Evolutionary conservation across 2,797 vertebrate species (phyloP), one percentile per base, ranked within the genome.

Genomic region (Vespertilio murinus): DNA sequence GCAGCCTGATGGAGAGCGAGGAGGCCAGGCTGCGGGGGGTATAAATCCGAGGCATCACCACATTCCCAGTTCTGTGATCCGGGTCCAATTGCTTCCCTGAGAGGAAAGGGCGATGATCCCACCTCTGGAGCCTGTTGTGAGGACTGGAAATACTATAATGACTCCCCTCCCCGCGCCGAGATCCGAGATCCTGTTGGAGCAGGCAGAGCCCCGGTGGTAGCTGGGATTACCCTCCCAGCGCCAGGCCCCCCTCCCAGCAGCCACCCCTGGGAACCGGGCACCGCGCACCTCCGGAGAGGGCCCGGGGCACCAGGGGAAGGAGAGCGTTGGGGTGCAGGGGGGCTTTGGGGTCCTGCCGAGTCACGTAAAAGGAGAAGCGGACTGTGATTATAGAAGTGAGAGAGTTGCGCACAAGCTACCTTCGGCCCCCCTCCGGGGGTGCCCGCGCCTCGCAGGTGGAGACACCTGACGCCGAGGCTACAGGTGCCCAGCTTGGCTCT

Each of bases 81-180:
- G 9, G 40, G 59, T 35, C 47, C 20, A 75, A 54, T 92, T 91
- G 64, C 85, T 82, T 59, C 59, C 61, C 64, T 30, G 33, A 93
- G 88, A 90, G 4, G 30, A 69, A 33, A 67, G 35, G 18, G 23
- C 18, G 59, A 65, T 23, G 45, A 54, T 5, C 10, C 25, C 54
- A 45, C 16, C 9, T 25, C 54, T 61, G 30, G 65, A 38, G 2
- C 33, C 35, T 22, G 16, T 28, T 42, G 52, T 8, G 54, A 61
- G 33, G 79, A n/a, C 35, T 78, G n/a, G 42, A 88, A 74, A 67
- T 35, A 45, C 71, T 3, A 4, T 23, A 56, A 23, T 42, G 87
- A 86, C 10, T 4, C 22, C 61, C 61, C 7, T 16, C 7, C 16
- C 5, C 2, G 0, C 45, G n/a, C 25, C 4, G 45, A 91, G 79